Evolutionary conservation across 2,113 vertebrate genomes (phyloP), one percentile per base, ranked within the genome.

Genomic region (Pongo pygmaeus): DNA sequence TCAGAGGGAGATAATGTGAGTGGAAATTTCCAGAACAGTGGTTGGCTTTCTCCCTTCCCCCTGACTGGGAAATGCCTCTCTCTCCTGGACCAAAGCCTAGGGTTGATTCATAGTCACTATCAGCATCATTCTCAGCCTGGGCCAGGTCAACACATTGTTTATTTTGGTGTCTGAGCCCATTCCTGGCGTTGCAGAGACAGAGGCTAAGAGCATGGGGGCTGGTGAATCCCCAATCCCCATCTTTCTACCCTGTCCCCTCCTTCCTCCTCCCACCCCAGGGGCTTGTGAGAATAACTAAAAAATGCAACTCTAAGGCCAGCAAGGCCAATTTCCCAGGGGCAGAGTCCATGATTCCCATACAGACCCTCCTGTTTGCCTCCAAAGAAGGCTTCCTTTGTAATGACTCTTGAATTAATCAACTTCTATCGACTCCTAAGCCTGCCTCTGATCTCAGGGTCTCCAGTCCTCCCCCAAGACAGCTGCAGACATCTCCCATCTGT

Each of bases 11-110:
- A 40, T 69, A 35, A 11, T 35, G 11, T n/a, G 72, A 79, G 46
- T 98, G 94, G 95, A 98, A 98, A 94, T 95, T 97, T 96, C 97
- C 95, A 94, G 80, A 88, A 90, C 40, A 88, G 87, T 70, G 84
- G 30, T 91, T 88, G 95, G 80, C 92, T 79, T 50, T 23, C 14
- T 96, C 74, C 43, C 46, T 30, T 40, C 43, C 35, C 4, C 0
- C 48, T 69, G 81, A 72, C 97, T 85, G 93, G 92, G 79, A 97
- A 84, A 6, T 1, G 0, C 91, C 89, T 96, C 25, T 93, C 40
- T 50, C n/a, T 81, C 87, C 94, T 98, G 98, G 97, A 95, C 70
- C 0, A 1, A 50, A 64, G 97, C 97, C 98, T 38, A 22, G 9
- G 69, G 22, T 94, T 97, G 98, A 97, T 40, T 95, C 96, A 94